A percentile compares a stretch with the other conserved stretches of the same genome.
These are phyloP conservation scores for Hyaena hyaena DNA, from an alignment of 2,113 vertebrate species.

Conservation along the genomic window DNA sequence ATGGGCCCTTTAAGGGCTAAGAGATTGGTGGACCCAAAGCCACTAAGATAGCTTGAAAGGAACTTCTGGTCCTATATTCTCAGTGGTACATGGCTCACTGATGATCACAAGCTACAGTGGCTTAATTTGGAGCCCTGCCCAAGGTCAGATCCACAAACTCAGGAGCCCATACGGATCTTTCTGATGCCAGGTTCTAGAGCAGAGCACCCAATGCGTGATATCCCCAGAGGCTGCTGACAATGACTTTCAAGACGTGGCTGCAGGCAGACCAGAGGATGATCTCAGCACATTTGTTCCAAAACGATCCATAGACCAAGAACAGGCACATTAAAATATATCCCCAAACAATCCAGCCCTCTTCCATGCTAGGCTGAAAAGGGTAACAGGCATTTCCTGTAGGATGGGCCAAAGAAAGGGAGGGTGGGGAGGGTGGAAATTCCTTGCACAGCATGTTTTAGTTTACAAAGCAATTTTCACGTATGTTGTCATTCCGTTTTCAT, in stretches of 20 bases:
- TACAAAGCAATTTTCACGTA: background rate
- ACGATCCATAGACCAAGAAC: background rate
- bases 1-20: background rate
- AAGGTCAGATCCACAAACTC: background rate
- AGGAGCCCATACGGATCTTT: background rate
- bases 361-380: background rate
- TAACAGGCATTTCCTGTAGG: background rate
- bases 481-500: background rate
- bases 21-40: background rate
- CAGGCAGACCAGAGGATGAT: background rate
- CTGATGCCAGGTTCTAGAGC: background rate
- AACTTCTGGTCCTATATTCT: background rate
- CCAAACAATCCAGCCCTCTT: background rate
- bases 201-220: background rate
- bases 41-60: background rate
- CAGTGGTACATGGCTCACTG: background rate
- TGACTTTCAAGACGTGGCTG: background rate
- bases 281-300: constrained; percentile 5
- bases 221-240: background rate
- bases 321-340: background rate
- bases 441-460: background rate
- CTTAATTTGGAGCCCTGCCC: background rate
- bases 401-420: too few species aligned
- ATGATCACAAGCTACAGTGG: background rate
- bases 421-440: background rate